phyloP scores from a whole-genome alignment of 1,140 invertebrate genomes.

The Neoseiulus cucumeris region DNA sequence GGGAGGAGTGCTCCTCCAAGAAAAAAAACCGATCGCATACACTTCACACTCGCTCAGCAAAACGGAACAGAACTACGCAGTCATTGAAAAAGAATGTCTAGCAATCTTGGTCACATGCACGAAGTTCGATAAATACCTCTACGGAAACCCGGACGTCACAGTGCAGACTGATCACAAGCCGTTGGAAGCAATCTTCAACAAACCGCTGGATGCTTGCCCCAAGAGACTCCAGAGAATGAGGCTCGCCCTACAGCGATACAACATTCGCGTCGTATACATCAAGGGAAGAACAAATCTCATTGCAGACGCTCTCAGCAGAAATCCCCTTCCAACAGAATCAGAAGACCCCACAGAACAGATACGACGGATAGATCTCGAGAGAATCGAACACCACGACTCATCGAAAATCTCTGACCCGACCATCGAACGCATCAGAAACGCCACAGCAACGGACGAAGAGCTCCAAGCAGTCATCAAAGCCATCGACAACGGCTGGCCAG shows the following conservation, averaged over 20 bases:
- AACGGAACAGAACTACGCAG: too few species aligned
- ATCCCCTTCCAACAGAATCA: too few species aligned
- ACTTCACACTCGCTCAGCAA: too few species aligned
- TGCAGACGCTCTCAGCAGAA: too few species aligned
- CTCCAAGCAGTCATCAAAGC: neutral
- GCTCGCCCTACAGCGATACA: neutral
- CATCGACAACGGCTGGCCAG: neutral
- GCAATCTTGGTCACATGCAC: too few species aligned
- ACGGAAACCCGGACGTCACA: constrained; percentile 25
- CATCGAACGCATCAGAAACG: neutral
- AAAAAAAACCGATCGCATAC: too few species aligned
- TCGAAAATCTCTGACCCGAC: neutral
- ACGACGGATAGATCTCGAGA: neutral
- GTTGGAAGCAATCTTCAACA: neutral
- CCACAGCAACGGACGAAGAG: neutral
- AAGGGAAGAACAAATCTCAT: neutral
- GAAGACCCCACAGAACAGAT: too few species aligned
- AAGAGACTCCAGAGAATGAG: neutral
- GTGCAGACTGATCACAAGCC: neutral
- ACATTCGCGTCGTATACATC: neutral
- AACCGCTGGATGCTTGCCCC: neutral
- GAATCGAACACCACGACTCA: neutral
- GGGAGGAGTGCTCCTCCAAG: constrained; percentile 25
- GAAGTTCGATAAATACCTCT: too few species aligned
- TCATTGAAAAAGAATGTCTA: too few species aligned